These are phyloP conservation scores for Tenualosa ilisha DNA, from an alignment of 2,797 vertebrate species.

Conservation along the genomic window DNA sequence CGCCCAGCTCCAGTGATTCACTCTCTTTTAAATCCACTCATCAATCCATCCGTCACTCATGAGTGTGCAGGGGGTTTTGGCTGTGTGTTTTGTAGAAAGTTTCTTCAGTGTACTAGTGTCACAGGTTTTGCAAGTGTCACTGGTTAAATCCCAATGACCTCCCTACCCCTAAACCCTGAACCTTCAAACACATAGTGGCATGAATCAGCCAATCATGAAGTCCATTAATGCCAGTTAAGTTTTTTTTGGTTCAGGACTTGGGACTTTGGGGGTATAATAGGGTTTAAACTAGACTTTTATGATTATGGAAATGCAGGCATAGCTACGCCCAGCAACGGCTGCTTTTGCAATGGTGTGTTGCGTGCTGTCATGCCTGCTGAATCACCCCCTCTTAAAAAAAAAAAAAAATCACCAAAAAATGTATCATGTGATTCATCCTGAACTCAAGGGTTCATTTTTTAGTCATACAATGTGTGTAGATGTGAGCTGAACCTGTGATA, in stretches of 20 bases:
- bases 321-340: neutral
- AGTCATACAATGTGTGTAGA: neutral
- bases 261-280: too few species aligned
- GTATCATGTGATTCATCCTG: neutral
- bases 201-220: too few species aligned
- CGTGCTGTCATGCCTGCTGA: neutral
- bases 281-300: neutral
- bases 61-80: neutral
- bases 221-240: too few species aligned
- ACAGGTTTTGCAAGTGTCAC: too few species aligned
- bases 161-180: too few species aligned
- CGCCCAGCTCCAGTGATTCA: neutral
- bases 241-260: too few species aligned
- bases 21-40: neutral
- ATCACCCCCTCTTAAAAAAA: neutral
- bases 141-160: too few species aligned
- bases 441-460: neutral
- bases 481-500: neutral
- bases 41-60: neutral
- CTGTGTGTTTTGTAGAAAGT: neutral
- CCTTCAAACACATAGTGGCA: too few species aligned
- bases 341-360: neutral
- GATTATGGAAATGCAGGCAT: neutral
- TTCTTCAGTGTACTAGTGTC: neutral
- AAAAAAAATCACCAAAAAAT: neutral